Base-by-base conservation (phyloP, 1,140 invertebrate genomes). In the Scaptomyza hsui region DNA sequence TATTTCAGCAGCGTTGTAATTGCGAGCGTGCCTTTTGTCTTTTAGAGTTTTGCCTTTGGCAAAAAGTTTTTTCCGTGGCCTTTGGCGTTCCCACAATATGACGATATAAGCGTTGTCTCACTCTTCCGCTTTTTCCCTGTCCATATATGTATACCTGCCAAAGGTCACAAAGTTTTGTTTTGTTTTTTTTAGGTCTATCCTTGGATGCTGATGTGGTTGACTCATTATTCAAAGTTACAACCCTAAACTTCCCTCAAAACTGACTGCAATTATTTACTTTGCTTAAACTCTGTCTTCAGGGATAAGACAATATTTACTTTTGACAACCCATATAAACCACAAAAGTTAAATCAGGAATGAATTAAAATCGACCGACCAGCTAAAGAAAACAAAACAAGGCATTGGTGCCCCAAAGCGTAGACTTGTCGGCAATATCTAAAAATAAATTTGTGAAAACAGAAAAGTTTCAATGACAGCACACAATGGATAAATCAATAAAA, bases 381-480 rank as follows among this genome's bases (percentile, higher is more conserved):
- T 1, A 29, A 29, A 29, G 5, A 39, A 63, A 75, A 63, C 65
- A 73, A 78, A 68, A 75, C 47, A 80, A 65, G 3, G 29, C 18
- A 12, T 12, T 52, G 75, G 63, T 79, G 59, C 35, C 64, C 21
- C 51, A 45, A 19, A 45, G 41, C 73, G 52, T 35, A 24, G 37
- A 67, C 61, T 72, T 68, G 56, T 63, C 32, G 70, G 60, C 37
- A 65, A 60, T 80, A 75, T 79, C 78, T 42, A 68, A 80, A 80
- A 80, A 76, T 80, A 80, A 80, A 76, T 51, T 59, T 41, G 39
- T 21, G 18, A 57, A 57, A 65, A 13, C 29, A 60, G 69, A 68
- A 71, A 81, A 77, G 48, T 76, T 81, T 81, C 78, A 81, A 81
- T 81, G 78, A 73, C 78, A 81, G 57, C 68, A 64, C 21, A 78